These are phyloP conservation scores for Hyaena hyaena DNA, from an alignment of 2,113 vertebrate species.

Conservation along the genomic window DNA sequence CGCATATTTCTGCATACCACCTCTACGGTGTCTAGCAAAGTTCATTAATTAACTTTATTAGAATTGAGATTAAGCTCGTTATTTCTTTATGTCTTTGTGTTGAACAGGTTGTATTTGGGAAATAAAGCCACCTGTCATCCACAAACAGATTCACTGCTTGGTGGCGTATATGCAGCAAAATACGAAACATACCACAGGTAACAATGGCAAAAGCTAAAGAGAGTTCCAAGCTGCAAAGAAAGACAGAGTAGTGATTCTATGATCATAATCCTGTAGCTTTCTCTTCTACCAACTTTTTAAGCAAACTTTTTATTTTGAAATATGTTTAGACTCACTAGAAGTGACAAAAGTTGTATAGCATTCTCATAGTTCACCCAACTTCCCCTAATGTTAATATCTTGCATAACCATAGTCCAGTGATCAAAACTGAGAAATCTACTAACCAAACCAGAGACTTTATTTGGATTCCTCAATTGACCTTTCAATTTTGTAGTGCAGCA, in stretches of 20 bases:
- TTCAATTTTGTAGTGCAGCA: conserved; percentile 17
- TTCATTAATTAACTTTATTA: neutral
- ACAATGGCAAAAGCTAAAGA: neutral
- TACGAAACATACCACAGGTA: neutral
- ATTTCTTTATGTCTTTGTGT: conserved; percentile 24
- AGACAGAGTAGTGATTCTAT: neutral
- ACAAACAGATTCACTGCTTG: neutral
- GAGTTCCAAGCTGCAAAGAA: neutral
- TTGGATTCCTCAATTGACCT: conserved; percentile 40
- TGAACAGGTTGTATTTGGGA: conserved; percentile 40
- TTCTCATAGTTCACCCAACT: neutral
- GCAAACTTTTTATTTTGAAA: neutral
- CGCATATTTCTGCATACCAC: neutral
- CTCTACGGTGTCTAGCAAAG: neutral
- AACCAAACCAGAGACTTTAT: conserved; percentile 50
- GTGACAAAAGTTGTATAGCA: neutral
- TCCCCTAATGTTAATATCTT: conserved; percentile 37
- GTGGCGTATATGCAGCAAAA: neutral
- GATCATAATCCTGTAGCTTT: conserved; percentile 5
- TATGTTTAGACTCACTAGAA: conserved; percentile 42
- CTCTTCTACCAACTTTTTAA: neutral
- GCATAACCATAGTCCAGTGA: neutral
- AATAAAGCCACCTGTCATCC: conserved; percentile 34
- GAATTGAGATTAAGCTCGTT: neutral
- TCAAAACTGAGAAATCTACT: conserved; percentile 52